Conservation (phyloP, 1,140 invertebrate genomes). For the Anastrepha ludens region DNA sequence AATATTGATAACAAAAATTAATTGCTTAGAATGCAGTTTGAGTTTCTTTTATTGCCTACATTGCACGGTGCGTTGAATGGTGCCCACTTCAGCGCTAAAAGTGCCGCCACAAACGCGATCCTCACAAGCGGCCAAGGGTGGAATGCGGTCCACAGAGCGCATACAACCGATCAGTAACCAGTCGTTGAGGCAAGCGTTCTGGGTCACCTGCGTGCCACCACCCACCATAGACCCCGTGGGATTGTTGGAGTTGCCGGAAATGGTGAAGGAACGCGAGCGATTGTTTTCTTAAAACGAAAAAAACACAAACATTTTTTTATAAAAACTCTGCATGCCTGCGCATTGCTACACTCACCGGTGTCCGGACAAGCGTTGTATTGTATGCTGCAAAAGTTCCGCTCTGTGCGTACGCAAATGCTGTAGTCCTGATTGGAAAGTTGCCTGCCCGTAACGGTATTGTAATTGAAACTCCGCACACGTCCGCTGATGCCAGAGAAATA, state of each 20-base stretch:
- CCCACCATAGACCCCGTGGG: constrained; percentile 81
- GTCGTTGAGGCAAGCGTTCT: constrained; percentile 81
- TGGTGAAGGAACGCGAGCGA: constrained; percentile 80
- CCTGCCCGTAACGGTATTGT: constrained; percentile 82
- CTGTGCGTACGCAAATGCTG: constrained; percentile 88
- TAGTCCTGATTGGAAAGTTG: constrained; percentile 93
- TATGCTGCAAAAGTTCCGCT: constrained; percentile 91
- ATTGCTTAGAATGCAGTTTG: too few relatives aligned
- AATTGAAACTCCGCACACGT: constrained; percentile 88
- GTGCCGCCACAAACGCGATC: constrained; percentile 77
- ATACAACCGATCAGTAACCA: constrained; percentile 87
- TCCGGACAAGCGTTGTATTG: constrained; percentile 86
- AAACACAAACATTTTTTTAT: not conserved
- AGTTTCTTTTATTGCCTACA: constrained; percentile 72
- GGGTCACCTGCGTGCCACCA: constrained; percentile 75
- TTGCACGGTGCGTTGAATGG: constrained; percentile 74
- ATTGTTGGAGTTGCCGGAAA: constrained; percentile 83
- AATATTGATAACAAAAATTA: not conserved
- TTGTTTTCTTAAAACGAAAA: constrained; percentile 73
- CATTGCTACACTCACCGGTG: constrained; percentile 73
- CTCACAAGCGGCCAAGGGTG: constrained; percentile 73
- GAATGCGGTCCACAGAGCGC: constrained; percentile 72
- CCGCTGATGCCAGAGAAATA: constrained; percentile 86
- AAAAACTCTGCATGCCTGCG: not conserved
- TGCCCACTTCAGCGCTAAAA: constrained; percentile 75